Percentiles rank a stretch among this genome's conserved stretches.
Conservation (phyloP, 2,113 vertebrate genomes). For the Corythoichthys haematopterus region DNA sequence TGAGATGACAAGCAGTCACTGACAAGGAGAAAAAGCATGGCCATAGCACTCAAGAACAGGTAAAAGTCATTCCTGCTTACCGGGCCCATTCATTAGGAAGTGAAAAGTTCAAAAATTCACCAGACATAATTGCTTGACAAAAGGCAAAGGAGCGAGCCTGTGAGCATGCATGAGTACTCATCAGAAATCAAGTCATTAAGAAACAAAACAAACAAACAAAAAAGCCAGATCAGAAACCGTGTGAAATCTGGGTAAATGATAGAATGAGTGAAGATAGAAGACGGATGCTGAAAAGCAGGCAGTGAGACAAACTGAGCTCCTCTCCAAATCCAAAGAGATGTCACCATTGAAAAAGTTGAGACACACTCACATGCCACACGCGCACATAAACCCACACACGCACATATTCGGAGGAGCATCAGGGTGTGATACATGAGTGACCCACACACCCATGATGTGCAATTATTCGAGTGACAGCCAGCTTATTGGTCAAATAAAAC, state of each 20-base stretch:
- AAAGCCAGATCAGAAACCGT: conserved; percentile 35
- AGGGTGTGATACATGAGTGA: conserved; percentile 62
- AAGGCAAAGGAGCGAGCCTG: conserved; percentile 57
- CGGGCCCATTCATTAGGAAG: conserved; percentile 26
- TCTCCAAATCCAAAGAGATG: conserved; percentile 44
- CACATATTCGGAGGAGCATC: conserved; percentile 40
- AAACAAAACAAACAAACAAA: conserved; percentile 1
- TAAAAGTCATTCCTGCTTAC: conserved; percentile 33
- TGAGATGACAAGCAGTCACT: conserved; percentile 35
- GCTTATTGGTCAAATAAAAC: conserved; percentile 65
- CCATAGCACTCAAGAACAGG: conserved; percentile 20
- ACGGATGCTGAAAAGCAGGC: conserved; percentile 61
- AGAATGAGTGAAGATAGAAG: conserved; percentile 53
- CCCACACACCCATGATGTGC: conserved; percentile 67
- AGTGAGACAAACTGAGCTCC: conserved; percentile 52
- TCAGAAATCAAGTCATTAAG: conserved; percentile 3
- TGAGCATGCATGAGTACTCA: conserved; percentile 56
- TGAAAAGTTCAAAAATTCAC: conserved; percentile 42
- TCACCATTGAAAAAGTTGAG: conserved; percentile 47
- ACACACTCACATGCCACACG: conserved; percentile 26
- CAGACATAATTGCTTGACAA: conserved; percentile 41
- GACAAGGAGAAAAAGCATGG: conserved; percentile 37
- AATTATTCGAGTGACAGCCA: conserved; percentile 71
- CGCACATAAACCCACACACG: conserved; percentile 11
- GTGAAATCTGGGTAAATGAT: conserved; percentile 40